Evolutionary conservation across 2,113 vertebrate genomes (phyloP).

Genomic region (Pygathrix nemaeus): DNA sequence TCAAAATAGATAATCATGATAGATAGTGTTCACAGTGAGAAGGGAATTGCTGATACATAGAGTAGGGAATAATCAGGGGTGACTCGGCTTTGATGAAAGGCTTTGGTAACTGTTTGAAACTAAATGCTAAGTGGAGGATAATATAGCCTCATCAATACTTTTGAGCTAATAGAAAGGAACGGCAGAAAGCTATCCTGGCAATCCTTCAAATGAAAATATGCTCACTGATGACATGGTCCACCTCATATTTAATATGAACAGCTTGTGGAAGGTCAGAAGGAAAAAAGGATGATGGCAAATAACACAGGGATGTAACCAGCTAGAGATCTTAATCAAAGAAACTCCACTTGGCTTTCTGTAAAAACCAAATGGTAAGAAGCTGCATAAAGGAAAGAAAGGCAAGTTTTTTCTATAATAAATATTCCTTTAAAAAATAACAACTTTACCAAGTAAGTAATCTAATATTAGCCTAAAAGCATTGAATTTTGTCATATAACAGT

Average conservation of each 20-base stretch:
- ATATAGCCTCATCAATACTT: constrained; percentile 29
- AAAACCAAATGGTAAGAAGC: neutral
- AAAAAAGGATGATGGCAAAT: constrained; percentile 37
- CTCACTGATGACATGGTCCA: constrained; percentile 42
- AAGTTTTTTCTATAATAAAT: constrained; percentile 1
- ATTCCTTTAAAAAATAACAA: constrained; percentile 12
- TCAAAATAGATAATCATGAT: constrained; percentile 5
- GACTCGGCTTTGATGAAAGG: neutral
- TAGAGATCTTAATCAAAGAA: constrained; percentile 54
- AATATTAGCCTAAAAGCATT: constrained; percentile 22
- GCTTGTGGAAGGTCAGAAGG: constrained; percentile 56
- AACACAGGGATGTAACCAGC: neutral
- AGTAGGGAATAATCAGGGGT: neutral
- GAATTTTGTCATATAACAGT: neutral
- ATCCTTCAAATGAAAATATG: constrained; percentile 64
- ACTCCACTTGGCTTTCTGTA: neutral
- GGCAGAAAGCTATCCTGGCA: constrained; percentile 56
- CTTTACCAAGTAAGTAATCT: constrained; percentile 15
- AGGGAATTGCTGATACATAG: neutral
- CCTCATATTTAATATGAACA: constrained; percentile 66
- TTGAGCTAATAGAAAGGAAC: constrained; percentile 50
- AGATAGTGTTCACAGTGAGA: neutral
- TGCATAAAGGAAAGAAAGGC: neutral
- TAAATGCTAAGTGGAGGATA: constrained; percentile 9
- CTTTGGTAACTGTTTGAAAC: constrained; percentile 51